phyloP scores from a whole-genome alignment of 2,113 vertebrate genomes.

The Anguilla japonica region DNA sequence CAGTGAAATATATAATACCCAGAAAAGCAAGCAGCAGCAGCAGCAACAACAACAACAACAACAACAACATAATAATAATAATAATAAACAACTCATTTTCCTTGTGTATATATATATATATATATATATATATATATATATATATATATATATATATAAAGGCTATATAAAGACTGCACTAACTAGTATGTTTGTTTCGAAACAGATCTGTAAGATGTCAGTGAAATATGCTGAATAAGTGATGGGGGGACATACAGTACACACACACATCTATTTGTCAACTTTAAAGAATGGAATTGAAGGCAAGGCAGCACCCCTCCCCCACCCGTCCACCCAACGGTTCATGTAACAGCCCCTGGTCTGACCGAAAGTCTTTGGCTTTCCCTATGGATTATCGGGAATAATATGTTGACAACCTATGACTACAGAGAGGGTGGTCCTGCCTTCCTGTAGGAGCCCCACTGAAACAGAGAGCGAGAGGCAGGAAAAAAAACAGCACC shows the following conservation, averaged over 20 bases:
- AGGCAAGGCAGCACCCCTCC: constrained; percentile 23
- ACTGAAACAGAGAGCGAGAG: constrained; percentile 21
- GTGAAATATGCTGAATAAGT: constrained; percentile 23
- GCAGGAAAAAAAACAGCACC: neutral
- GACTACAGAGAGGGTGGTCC: constrained; percentile 51
- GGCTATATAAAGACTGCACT: neutral
- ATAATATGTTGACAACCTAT: constrained; percentile 38
- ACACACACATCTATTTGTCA: constrained; percentile 56
- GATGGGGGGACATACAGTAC: constrained; percentile 31
- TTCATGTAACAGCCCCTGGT: constrained; percentile 53
- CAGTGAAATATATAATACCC: neutral
- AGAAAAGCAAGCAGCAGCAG: neutral
- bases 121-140: too few species aligned
- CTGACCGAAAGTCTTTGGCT: constrained; percentile 50
- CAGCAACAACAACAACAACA: neutral
- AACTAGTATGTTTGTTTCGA: constrained; percentile 47
- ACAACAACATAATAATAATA: too few species aligned
- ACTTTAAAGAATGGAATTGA: constrained; percentile 48
- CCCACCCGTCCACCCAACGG: constrained; percentile 32
- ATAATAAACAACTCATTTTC: too few species aligned
- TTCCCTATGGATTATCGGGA: constrained; percentile 25
- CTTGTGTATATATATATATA: too few species aligned
- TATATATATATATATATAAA: too few species aligned
- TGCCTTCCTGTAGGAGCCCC: constrained; percentile 25
- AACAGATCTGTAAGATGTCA: constrained; percentile 26